Evolutionary conservation across 92 coral and sea anemone species (phyloP), one percentile per base, ranked within the genome.

Genomic region (Pocillopora meandrina): DNA sequence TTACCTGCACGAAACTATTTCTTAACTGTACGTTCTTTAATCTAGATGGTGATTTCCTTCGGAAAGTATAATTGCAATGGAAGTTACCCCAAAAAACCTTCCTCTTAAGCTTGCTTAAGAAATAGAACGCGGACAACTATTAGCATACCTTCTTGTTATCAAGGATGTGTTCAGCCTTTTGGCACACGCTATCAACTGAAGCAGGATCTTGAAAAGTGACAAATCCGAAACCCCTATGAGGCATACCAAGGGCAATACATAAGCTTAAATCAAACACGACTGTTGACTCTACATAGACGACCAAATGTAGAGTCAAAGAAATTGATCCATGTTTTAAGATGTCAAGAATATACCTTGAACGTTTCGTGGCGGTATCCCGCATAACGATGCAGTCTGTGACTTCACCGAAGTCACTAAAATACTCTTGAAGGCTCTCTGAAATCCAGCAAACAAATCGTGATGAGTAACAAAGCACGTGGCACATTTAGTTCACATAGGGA

Each of bases 211-310:
- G 56, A 81, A 91, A 94, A 31, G 98, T 94, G 31, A 94, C 93
- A 90, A 94, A 94, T 64, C 98, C 98, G 90, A 94, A 94, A 13
- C 98, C 95, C 77, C 98, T 94, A 85, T 20, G 80, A 75, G 36
- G 49, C 4, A 34, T 15, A 12, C 3, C 17, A 34, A 14, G 67
- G 23, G 60, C 57, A 35, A 20, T 18, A 9, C 33, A 65, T 67
- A 26, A 26, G 31, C 31, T 26, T 26, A 42, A 42, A 42, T 42
- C 16, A 31, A 52, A 42, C 59, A 2, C 26, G 14, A 58, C 57
- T 9, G 20, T n/a, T 61, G 36, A 23, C 16, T 69, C 20, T 1
- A 42, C 52, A 42, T 42, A 42, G 4, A 7, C 52, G 52, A 42
- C 52, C 52, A 7, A 26, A 7, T 42, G 52, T 42, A 42, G 8